A percentile compares a stretch with the other conserved stretches of the same genome.
phyloP scores from a whole-genome alignment of 2,797 vertebrate genomes.

The Bovichtus diacanthus region DNA sequence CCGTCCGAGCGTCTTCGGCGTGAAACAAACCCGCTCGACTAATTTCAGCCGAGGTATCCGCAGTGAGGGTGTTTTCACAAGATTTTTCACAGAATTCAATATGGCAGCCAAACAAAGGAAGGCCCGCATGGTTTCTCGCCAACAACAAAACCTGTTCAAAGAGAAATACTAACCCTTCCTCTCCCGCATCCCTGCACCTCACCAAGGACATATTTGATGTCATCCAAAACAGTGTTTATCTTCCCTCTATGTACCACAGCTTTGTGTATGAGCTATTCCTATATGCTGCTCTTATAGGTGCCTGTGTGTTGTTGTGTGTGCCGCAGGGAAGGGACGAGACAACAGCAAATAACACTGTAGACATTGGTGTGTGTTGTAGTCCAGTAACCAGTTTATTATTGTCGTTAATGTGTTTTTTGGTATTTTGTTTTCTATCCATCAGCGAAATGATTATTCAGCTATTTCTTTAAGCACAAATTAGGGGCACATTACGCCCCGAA shows the following conservation, averaged over 20 bases:
- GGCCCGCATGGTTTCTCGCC: constrained; percentile 47
- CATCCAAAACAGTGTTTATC: constrained; percentile 64
- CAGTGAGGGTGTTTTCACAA: constrained; percentile 35
- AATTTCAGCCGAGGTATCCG: constrained; percentile 28
- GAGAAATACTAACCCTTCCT: constrained; percentile 53
- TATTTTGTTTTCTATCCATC: constrained; percentile 2
- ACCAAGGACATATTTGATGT: constrained; percentile 66
- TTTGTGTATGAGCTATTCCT: constrained; percentile 44
- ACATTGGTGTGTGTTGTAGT: background rate
- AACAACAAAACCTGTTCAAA: constrained; percentile 63
- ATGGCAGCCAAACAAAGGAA: constrained; percentile 61
- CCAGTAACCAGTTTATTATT: background rate
- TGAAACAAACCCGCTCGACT: constrained; percentile 40
- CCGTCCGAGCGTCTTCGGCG: constrained; percentile 31
- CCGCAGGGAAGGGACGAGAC: background rate
- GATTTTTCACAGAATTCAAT: constrained; percentile 21
- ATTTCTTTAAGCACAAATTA: constrained; percentile 6
- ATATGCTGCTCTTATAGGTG: constrained; percentile 18
- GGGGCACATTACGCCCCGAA: background rate
- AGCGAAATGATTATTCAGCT: constrained; percentile 15
- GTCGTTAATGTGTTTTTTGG: background rate
- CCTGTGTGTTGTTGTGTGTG: constrained; percentile 21
- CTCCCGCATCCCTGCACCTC: constrained; percentile 34
- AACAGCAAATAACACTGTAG: background rate
- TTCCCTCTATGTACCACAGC: constrained; percentile 37